Evolutionary conservation across 2,888 invertebrate genomes (phyloP), one percentile per base, ranked within the genome.

Genomic region (Oxytorus armatus): DNA sequence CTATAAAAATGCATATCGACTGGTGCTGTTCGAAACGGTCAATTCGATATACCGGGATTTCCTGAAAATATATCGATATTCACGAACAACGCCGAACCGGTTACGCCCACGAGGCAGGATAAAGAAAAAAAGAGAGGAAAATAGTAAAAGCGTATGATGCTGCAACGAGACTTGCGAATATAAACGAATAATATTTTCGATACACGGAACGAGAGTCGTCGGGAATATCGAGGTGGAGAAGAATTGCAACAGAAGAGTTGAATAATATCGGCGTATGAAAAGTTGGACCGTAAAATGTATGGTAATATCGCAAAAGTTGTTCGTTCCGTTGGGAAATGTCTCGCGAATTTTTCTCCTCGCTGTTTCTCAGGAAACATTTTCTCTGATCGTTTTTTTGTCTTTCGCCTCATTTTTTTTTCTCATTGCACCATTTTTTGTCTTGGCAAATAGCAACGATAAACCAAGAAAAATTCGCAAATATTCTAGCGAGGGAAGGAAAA

Each of bases 151-250:
- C 47, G 29, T 47, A 42, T 36, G 21, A 3, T 1, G 18, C 42
- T 3, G 36, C 23, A 47, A 29, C 23, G 18, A 44, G 16, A 74
- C 25, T 47, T 49, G 18, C 18, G 49, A 66, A 72, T 72, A 47
- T 66, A 61, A 79, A 53, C 53, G 70, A 57, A 70, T 53, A 14
- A 53, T 53, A 47, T 59, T 76, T 55, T 57, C 66, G 59, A 66
- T 51, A 47, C 16, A 42, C 29, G 69, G 7, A 65, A 42, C 61
- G 61, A 69, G 61, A 69, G 47, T 25, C 49, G 59, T 33, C 10
- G 5, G 2, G 55, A 44, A 70, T 59, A 70, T 23, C 23, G 10
- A 36, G 10, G 7, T 70, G 33, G 29, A 51, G 14, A 33, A 33
- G 55, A 2, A 4, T 36, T 51, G 39, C 53, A 53, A 16, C 10